Evolutionary conservation across 2,888 invertebrate genomes (phyloP).

Genomic region (Diloba caeruleocephala): DNA sequence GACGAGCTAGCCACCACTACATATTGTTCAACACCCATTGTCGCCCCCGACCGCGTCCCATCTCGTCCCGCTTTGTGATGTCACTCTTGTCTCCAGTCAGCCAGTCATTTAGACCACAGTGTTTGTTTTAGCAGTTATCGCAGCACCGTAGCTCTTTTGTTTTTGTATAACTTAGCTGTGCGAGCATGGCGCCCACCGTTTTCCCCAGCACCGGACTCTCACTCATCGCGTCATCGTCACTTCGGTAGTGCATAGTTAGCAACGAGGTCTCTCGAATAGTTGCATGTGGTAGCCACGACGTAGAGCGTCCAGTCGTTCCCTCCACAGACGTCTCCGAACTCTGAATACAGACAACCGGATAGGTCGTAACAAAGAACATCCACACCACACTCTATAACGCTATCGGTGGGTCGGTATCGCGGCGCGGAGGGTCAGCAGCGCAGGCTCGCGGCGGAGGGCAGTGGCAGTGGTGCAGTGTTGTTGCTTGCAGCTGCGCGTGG

Average conservation of each 20-base stretch:
- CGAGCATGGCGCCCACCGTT: slow-evolving; percentile 63
- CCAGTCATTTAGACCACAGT: slow-evolving; percentile 61
- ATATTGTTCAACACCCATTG: slow-evolving; percentile 33
- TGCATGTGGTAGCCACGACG: slow-evolving; percentile 65
- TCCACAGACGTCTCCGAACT: slow-evolving; percentile 59
- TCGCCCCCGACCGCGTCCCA: slow-evolving; percentile 55
- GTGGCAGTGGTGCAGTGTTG: slow-evolving; percentile 50
- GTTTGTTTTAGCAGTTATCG: slow-evolving; percentile 61
- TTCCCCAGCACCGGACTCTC: slow-evolving; percentile 45
- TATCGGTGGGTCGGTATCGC: slow-evolving; percentile 59
- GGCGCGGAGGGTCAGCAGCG: slow-evolving; percentile 30
- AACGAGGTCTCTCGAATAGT: slow-evolving; percentile 55
- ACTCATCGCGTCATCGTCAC: slow-evolving; percentile 40
- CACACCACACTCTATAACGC: slow-evolving; percentile 81
- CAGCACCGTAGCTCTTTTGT: slow-evolving; percentile 66
- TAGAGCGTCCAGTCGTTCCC: slow-evolving; percentile 51
- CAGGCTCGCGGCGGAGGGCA: slow-evolving; percentile 32
- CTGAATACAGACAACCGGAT: slow-evolving; percentile 75
- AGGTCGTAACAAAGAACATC: slow-evolving; percentile 66
- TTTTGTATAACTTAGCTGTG: slow-evolving; percentile 52
- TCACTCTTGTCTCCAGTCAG: slow-evolving; percentile 55
- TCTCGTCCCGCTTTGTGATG: slow-evolving; percentile 67
- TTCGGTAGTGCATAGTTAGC: slow-evolving; percentile 49
- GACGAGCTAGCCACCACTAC: slow-evolving; percentile 35
- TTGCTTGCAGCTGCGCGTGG: slow-evolving; percentile 99